phyloP scores from a whole-genome alignment of 1,140 invertebrate genomes.

The Drosophila mauritiana region DNA sequence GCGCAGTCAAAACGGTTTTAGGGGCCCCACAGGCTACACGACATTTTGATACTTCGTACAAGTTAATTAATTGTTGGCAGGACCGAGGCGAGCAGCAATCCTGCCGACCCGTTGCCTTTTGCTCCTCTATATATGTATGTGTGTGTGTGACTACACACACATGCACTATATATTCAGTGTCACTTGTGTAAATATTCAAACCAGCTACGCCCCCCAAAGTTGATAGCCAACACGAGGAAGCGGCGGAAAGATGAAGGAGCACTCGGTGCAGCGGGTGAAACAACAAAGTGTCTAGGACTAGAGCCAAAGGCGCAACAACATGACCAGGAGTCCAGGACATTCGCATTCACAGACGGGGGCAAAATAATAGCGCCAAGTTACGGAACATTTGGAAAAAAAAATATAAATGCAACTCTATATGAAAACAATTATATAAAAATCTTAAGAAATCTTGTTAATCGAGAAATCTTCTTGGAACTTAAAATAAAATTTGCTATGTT shows the following conservation, averaged over 20 bases:
- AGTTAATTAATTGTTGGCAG: constrained; percentile 81
- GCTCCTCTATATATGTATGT: neutral
- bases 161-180: constrained; percentile 53
- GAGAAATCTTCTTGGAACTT: too few species aligned
- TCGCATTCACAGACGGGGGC: constrained; percentile 12
- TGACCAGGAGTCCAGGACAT: constrained; percentile 47
- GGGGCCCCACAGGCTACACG: constrained; percentile 60
- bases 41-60: constrained; percentile 78
- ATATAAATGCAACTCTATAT: too few species aligned
- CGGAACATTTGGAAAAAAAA: too few species aligned
- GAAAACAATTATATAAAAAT: too few species aligned
- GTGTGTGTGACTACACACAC: neutral
- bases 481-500: neutral
- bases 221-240: constrained; percentile 68
- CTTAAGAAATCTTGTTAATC: too few species aligned
- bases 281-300: constrained; percentile 56
- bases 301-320: constrained; percentile 76
- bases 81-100: constrained; percentile 30
- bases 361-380: constrained; percentile 3
- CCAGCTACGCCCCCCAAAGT: constrained; percentile 63
- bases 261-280: constrained; percentile 15
- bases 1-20: constrained; percentile 10
- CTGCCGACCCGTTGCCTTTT: constrained; percentile 6
- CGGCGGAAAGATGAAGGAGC: constrained; percentile 34
- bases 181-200: constrained; percentile 82